Conservation (phyloP, 2,113 vertebrate genomes). For the Grantiella picta region DNA sequence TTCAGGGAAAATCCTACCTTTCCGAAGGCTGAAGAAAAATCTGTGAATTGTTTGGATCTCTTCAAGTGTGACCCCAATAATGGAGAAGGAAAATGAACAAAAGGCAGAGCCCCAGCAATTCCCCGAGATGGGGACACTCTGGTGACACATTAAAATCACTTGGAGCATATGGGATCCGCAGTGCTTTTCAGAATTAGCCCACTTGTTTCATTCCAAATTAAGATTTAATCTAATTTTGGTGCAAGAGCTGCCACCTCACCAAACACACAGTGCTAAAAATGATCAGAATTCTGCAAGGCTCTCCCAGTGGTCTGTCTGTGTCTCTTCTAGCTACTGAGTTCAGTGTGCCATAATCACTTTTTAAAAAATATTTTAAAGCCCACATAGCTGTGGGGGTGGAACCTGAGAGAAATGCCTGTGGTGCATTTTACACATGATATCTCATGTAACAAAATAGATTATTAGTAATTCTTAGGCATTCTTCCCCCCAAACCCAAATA, state of each 20-base stretch:
- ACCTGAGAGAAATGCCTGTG: not conserved
- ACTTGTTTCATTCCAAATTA: conserved; percentile 35
- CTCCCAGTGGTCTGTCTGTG: not conserved
- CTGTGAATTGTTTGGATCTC: not conserved
- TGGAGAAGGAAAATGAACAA: fast-evolving
- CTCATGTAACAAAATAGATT: not conserved
- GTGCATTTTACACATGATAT: not conserved
- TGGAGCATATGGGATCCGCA: not conserved
- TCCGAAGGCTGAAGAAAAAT: not conserved
- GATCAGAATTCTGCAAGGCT: not conserved
- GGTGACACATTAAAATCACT: conserved; percentile 2
- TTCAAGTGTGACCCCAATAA: too few species aligned
- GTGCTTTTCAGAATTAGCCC: conserved; percentile 33
- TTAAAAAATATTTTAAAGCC: not conserved
- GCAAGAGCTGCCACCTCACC: conserved; percentile 22
- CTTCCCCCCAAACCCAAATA: not conserved
- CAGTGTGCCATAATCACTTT: not conserved
- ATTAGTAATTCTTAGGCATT: not conserved
- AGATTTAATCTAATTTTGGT: conserved; percentile 42
- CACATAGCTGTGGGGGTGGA: not conserved
- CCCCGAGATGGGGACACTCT: not conserved
- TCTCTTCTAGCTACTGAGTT: not conserved
- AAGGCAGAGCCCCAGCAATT: not conserved
- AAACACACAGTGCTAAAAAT: not conserved
- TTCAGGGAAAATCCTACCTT: not conserved